Percentiles rank a stretch among this genome's conserved stretches.
These are phyloP conservation scores for Drosophila pandora DNA, from an alignment of 1,140 invertebrate genomes.

Conservation along the genomic window DNA sequence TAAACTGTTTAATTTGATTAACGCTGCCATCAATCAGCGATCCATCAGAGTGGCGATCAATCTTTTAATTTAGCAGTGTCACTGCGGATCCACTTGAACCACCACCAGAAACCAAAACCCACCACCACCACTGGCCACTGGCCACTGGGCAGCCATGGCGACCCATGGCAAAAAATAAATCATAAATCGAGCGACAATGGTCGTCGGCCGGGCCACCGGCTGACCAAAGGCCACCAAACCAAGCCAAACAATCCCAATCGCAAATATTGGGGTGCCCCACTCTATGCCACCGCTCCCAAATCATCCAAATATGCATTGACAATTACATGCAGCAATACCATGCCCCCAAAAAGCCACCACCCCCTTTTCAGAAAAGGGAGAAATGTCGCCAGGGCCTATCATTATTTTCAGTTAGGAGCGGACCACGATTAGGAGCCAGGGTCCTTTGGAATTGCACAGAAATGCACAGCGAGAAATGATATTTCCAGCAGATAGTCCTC, in stretches of 20 bases:
- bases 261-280: background rate
- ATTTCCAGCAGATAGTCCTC: too few species aligned
- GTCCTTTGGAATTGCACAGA: constrained; percentile 63
- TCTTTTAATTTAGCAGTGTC: constrained; percentile 40
- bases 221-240: constrained; percentile 27
- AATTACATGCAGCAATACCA: constrained; percentile 58
- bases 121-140: background rate
- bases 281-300: constrained; percentile 1
- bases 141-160: constrained; percentile 22
- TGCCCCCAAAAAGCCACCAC: background rate
- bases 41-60: constrained; percentile 39
- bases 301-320: constrained; percentile 71
- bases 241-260: constrained; percentile 54
- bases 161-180: constrained; percentile 65
- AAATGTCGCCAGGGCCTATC: constrained; percentile 55
- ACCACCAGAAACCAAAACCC: constrained; percentile 21
- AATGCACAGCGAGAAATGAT: too few species aligned
- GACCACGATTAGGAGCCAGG: constrained; percentile 35
- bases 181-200: constrained; percentile 74
- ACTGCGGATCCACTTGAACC: constrained; percentile 38
- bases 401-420: constrained; percentile 73
- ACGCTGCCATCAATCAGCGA: constrained; percentile 46
- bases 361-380: constrained; percentile 5
- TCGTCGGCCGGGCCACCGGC: background rate
- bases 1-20: constrained; percentile 47